Evolutionary conservation across 1,140 invertebrate genomes (phyloP).

Genomic region (Sitodiplosis mosellana): DNA sequence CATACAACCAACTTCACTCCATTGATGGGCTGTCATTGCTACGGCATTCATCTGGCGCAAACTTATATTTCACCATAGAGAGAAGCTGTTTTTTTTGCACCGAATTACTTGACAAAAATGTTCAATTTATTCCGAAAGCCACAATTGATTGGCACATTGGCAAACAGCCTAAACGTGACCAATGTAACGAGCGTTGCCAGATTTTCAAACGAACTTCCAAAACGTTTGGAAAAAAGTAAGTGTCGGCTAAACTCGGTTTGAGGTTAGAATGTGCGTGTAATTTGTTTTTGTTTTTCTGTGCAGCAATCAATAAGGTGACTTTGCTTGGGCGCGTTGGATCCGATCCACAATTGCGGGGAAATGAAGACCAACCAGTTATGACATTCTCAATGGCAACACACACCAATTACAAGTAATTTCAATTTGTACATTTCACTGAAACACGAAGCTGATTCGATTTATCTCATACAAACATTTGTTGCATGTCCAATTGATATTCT

Average conservation of each 20-base stretch:
- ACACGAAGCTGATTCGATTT: too few relatives aligned
- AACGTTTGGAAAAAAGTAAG: slow-evolving; percentile 19
- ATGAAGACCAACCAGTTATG: slow-evolving; percentile 63
- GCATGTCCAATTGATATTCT: too few relatives aligned
- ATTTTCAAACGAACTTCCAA: slow-evolving; percentile 14
- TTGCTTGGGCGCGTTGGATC: slow-evolving; percentile 70
- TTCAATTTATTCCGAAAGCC: too few relatives aligned
- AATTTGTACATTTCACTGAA: not conserved
- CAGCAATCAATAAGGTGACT: slow-evolving; percentile 74
- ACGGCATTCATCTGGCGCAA: too few relatives aligned
- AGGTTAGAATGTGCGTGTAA: not conserved
- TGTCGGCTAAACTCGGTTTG: not conserved
- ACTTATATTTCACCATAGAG: too few relatives aligned
- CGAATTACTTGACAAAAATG: too few relatives aligned
- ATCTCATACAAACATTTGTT: too few relatives aligned
- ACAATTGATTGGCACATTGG: too few relatives aligned
- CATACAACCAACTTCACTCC: too few relatives aligned
- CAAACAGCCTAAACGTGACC: too few relatives aligned
- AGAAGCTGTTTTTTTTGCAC: too few relatives aligned
- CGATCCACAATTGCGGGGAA: slow-evolving; percentile 69
- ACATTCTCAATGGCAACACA: slow-evolving; percentile 83
- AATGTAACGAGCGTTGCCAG: not conserved
- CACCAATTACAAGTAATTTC: slow-evolving; percentile 46
- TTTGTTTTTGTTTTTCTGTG: slow-evolving; percentile 14
- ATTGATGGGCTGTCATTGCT: too few relatives aligned